Evolutionary conservation across 2,113 vertebrate species (phyloP), one percentile per base, ranked within the genome.

Genomic region (Mormoops blainvillei): DNA sequence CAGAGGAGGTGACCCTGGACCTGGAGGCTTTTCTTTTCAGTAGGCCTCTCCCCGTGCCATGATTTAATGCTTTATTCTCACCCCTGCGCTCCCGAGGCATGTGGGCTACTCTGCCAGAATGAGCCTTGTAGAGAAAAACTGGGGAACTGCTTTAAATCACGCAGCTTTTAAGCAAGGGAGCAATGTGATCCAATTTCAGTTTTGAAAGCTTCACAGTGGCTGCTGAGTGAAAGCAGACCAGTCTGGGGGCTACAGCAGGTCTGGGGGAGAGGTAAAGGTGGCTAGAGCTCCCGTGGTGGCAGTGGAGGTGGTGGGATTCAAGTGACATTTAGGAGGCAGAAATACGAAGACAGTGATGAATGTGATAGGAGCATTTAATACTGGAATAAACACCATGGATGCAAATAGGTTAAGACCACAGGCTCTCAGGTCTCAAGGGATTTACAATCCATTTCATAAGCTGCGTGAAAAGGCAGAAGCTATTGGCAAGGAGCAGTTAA

Each of bases 381-480:
- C 68, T 24, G 54, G 63, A 76, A 74, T 91, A 54, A 80, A 68
- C 71, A 81, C 50, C 15, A 15, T 7, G 16, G 43, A 22, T 41
- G 38, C 52, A 87, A 87, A 48, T 36, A 50, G 71, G 5, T 87
- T 61, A 90, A 78, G 68, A 65, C 11, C 22, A 43, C 50, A 82
- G 45, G 43, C 28, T 70, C n/a, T 68, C 38, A 15, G 63, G 26
- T 56, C 82, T 93, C 43, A 31, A 26, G 70, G 73, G 87, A 91
- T 96, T 90, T 88, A 81, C 38, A 76, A 63, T 33, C 36, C n/a
- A 31, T 84, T 94, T 94, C 58, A 96, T 54, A 88, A 91, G 77
- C 93, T 81, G 92, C 19, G 50, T 4, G 36, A 15, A 87, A 48
- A 93, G 81, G 65, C 5, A 0, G 74, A 50, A 45, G 8, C 28